Evolutionary conservation across 2,888 invertebrate species (phyloP), one percentile per base, ranked within the genome.

Genomic region (Drosophila formosana): DNA sequence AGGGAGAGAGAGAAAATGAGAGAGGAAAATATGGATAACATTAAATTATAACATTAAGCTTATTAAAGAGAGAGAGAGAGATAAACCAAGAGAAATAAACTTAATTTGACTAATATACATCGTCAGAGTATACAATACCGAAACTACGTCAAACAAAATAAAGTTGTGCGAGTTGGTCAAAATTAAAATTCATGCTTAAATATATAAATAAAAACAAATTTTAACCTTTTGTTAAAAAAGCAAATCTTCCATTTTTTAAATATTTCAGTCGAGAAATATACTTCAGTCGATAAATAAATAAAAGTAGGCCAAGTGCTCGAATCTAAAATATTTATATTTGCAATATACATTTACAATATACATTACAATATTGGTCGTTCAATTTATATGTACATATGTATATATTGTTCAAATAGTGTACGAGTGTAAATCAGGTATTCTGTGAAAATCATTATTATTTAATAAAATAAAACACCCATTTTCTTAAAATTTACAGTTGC

Each of bases 151-250:
- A 41, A 41, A 23, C 23, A 8, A 32, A 41, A 50, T 8, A 18
- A 30, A 50, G 28, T 49, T n/a, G 3, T 26, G 9, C 57, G 26
- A 32, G 49, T 50, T 68, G 69, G 69, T 69, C 69, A 69, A 46
- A 69, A 50, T 47, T 37, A 45, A 55, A 61, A 13, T 13, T 6
- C 3, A 18, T 13, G 6, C 18, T 41, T 41, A 18, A 37, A 37
- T n/a, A 2, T 18, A 18, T 18, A 18, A 18, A 18, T 18, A 18
- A 18, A 18, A 18, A 18, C 18, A n/a, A 37, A 37, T 37, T 11
- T 37, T n/a, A 32, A 9, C 32, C 9, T 32, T 18, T 18, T 18
- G 18, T n/a, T n/a, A 11, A n/a, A 37, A 37, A n/a, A 37, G 11
- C 37, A 37, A n/a, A 2, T 37, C 4, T 37, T 37, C 32, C 3